Base-by-base conservation (phyloP, 1,140 invertebrate genomes). In the Scylla paramamosain region DNA sequence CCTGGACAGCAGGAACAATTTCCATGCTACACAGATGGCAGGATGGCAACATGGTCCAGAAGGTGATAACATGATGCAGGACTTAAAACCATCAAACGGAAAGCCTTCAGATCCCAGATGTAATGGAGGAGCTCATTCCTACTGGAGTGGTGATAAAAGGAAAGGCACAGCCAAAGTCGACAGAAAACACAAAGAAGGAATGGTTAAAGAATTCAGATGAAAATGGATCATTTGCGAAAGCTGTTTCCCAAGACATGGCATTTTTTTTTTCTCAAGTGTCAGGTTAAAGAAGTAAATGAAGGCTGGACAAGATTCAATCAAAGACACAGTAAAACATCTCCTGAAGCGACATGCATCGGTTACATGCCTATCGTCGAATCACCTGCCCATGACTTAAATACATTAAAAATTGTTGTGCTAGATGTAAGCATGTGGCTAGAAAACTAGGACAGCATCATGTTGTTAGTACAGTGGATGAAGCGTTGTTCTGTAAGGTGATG, bases 401-500 rank as follows among this genome's bases (percentile, higher is more conserved):
- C 83, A 84, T 46, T 84, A 46, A 93, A 93, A 7, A 93, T 82
- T 93, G 92, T 86, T 46, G 77, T 93, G 25, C 48, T 84, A 93
- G 92, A 86, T 93, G 92, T 39, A 84, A 86, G 32, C n/a, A 93
- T 86, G 32, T 93, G 10, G 82, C 92, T 83, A 87, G 31, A 93
- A 45, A 14, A 25, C 83, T 93, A n/a, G 92, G 92, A 16, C 92
- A 93, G 31, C 77, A 87, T 86, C 31, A 86, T 46, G 92, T 93
- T 84, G 45, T 93, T 16, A 7, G 84, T 46, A 86, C 83, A n/a
- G 77, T 93, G 14, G 92, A 93, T 93, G 92, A 94, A 32, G 93
- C 93, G 31, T 39, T 94, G 86, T 90, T 28, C 52, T 90, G 87
- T 45, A 94, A 94, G 52, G 45, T 94, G 8, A 94, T 94, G 93